Evolutionary conservation across 1,140 invertebrate species (phyloP), one percentile per base, ranked within the genome.

Genomic region (Cecropterus lyciades): DNA sequence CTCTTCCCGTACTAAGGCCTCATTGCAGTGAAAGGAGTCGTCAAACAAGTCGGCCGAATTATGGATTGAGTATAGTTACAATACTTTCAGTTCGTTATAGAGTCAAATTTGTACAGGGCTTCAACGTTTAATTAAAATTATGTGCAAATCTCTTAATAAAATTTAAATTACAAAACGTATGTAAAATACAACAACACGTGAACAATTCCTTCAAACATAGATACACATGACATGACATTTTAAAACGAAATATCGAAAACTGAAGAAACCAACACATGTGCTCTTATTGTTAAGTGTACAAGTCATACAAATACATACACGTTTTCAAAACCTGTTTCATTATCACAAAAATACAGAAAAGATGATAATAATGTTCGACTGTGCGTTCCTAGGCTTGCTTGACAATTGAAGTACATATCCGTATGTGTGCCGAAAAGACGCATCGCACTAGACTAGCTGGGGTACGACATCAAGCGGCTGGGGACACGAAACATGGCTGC

Each of bases 401-500:
- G 48, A 11, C 24, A 49, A 49, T n/a, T 27, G 48, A 27, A 49
- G n/a, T 27, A 49, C 15, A 9, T 27, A 40, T 6, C 30, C 30
- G 30, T 33, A 33, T 37, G 13, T 43, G n/a, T 43, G 40, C 14
- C 40, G 40, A 43, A 43, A 43, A 43, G 40, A 43, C 27, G n/a
- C 27, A 30, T 51, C 20, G 48, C 48, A 51, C 20, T 14, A 51
- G 24, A 27, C 48, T 51, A 30, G 13, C 24, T 48, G 20, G 46
- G 17, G 17, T 43, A 43, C 40, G 33, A 48, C 45, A 48, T 16
- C 45, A 49, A 49, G 46, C 46, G 46, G 46, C 46, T 51, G 48
- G 48, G 48, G n/a, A 51, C 24, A 51, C n/a, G n/a, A 51, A 49
- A n/a, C 24, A 30, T 49, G 24, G 48, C 48, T 30, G 48, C 48